Conservation (phyloP, 2,797 vertebrate genomes). For the Gadopsis bispinosus region DNA sequence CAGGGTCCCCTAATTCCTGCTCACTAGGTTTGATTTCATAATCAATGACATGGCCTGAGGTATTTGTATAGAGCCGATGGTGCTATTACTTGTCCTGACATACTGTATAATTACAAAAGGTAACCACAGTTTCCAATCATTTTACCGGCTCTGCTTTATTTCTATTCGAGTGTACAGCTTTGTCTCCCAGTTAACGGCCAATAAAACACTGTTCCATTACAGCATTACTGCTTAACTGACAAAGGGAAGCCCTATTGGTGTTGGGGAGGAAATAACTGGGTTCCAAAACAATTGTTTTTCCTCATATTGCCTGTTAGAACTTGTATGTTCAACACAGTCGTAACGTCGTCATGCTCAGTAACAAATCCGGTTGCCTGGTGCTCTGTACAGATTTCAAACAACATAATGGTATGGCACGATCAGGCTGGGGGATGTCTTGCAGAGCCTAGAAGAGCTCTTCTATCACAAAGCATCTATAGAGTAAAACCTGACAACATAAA, state of each 20-base stretch:
- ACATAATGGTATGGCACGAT: constrained; percentile 35
- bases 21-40: constrained; percentile 73
- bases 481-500: constrained; percentile 26
- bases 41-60: constrained; percentile 72
- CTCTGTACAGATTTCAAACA: constrained; percentile 60
- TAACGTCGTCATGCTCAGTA: constrained; percentile 16
- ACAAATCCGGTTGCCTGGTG: neutral
- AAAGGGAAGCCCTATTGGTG: constrained; percentile 54
- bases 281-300: constrained; percentile 39
- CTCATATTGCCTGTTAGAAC: constrained; percentile 21
- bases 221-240: constrained; percentile 64
- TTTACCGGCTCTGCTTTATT: constrained; percentile 78
- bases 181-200: constrained; percentile 73
- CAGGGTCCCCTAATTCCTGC: constrained; percentile 58
- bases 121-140: constrained; percentile 79
- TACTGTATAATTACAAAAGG: constrained; percentile 84
- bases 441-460: constrained; percentile 27
- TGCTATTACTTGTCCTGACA: constrained; percentile 77
- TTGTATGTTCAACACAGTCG: neutral
- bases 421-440: constrained; percentile 9
- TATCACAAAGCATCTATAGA: constrained; percentile 27
- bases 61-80: constrained; percentile 60
- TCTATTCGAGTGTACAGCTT: constrained; percentile 71
- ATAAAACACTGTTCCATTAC: constrained; percentile 76
- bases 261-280: constrained; percentile 50